Base-by-base conservation (phyloP, 92 coral and sea anemone genomes). In the Galaxea fascicularis region DNA sequence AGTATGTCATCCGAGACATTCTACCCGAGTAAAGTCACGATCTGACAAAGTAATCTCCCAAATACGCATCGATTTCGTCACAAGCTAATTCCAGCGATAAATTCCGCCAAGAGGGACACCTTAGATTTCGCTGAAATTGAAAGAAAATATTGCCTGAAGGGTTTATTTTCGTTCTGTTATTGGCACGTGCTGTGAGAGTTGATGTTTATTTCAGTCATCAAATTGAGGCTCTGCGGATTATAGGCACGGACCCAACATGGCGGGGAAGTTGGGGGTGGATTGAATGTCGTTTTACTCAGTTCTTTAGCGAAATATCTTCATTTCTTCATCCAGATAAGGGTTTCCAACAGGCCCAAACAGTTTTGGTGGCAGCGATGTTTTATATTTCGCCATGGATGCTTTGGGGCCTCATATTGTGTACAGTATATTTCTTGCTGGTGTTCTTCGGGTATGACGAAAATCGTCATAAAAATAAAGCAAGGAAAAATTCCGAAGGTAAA, bases 381-480 rank as follows among this genome's bases (percentile, higher is more conserved):
- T 82, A 82, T 30, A 21, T 87, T 25, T 67, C 90, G 16, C 82
- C 80, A 17, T 91, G 94, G 94, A 84, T 78, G 77, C 31, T 88
- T 26, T 25, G 64, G 14, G 94, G 94, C 14, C 71, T 91, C 70
- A 62, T 87, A 72, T 84, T 91, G 69, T 57, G 89, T 39, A 64
- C 81, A 4, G 53, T 75, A 44, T 91, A 87, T 71, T 83, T 91
- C 80, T 65, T 91, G 71, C 31, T 84, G 65, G 58, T 54, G 8
- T 22, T 82, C 44, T 21, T 71, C 41, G 86, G 86, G 44, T 82
- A 45, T 29, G 85, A 65, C 24, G 74, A 45, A 71, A 57, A 69
- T 28, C 77, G 25, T 8, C 29, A 82, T 17, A 46, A 52, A 56
- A 69, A 59, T 58, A 79, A 79, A 51, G 44, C 72, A 65, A 65